A percentile compares a stretch with the other conserved stretches of the same genome.
phyloP scores from a whole-genome alignment of 2,113 vertebrate genomes.

The Ctenodactylus gundi region DNA sequence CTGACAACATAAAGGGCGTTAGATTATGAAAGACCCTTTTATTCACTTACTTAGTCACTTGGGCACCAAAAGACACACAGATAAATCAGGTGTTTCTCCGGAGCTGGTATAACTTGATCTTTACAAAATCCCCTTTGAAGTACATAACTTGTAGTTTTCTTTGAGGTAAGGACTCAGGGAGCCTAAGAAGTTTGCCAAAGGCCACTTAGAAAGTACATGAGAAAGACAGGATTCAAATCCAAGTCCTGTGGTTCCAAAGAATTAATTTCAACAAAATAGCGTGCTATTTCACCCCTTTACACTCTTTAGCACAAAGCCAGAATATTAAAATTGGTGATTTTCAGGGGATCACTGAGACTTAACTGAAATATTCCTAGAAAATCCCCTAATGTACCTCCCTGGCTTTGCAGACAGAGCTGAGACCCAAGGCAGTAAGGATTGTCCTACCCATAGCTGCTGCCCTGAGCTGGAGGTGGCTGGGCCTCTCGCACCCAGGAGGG shows the following conservation, averaged over 20 bases:
- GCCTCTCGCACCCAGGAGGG: not conserved
- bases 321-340: not conserved
- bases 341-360: not conserved
- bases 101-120: not conserved
- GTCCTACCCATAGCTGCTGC: not conserved
- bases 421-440: rapidly evolving
- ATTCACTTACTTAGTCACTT: not conserved
- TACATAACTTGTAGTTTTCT: not conserved
- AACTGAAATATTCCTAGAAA: not conserved
- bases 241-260: not conserved
- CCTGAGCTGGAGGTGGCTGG: not conserved
- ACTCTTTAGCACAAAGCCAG: not conserved
- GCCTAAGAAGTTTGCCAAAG: not conserved
- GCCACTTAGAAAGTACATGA: not conserved
- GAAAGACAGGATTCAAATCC: not conserved
- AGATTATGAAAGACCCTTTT: not conserved
- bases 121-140: not conserved
- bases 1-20: not conserved
- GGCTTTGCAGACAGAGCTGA: not conserved
- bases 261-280: not conserved
- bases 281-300: not conserved
- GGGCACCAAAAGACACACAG: not conserved
- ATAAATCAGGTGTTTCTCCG: not conserved
- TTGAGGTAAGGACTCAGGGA: not conserved
- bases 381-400: not conserved